A percentile compares a stretch with the other conserved stretches of the same genome.
Evolutionary conservation across 2,113 vertebrate genomes (phyloP).

Genomic region (Potamarius usumacintae): DNA sequence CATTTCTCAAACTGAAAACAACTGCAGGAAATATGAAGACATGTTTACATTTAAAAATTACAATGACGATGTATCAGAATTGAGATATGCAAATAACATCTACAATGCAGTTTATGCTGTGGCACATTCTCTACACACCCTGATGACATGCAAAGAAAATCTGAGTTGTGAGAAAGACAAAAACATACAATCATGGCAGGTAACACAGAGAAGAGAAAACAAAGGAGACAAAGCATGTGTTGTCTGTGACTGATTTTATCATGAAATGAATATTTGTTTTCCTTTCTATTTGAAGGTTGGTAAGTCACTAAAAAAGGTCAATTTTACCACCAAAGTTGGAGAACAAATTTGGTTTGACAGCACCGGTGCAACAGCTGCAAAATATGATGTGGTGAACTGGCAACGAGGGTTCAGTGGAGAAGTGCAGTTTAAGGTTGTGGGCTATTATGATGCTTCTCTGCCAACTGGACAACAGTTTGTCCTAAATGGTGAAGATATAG

Average conservation of each 20-base stretch:
- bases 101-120: constrained; percentile 73
- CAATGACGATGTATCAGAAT: constrained; percentile 65
- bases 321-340: constrained; percentile 64
- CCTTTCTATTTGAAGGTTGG: constrained; percentile 55
- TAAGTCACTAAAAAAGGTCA: constrained; percentile 58
- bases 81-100: constrained; percentile 68
- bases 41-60: constrained; percentile 57
- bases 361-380: constrained; percentile 66
- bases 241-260: not conserved
- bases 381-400: constrained; percentile 75
- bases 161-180: constrained; percentile 58
- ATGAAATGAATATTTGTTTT: not conserved
- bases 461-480: constrained; percentile 65
- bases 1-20: not conserved
- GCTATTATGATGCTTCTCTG: constrained; percentile 71
- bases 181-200: constrained; percentile 64
- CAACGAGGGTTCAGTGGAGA: constrained; percentile 59
- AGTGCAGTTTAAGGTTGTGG: constrained; percentile 68
- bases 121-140: constrained; percentile 67
- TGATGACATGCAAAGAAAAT: constrained; percentile 57
- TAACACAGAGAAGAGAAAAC: constrained; percentile 35
- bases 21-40: constrained; percentile 59
- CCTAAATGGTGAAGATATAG: constrained; percentile 60
- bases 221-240: not conserved
- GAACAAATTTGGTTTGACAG: constrained; percentile 71